phyloP scores from a whole-genome alignment of 1,140 invertebrate species.

The Dolichoris vasculosae region DNA sequence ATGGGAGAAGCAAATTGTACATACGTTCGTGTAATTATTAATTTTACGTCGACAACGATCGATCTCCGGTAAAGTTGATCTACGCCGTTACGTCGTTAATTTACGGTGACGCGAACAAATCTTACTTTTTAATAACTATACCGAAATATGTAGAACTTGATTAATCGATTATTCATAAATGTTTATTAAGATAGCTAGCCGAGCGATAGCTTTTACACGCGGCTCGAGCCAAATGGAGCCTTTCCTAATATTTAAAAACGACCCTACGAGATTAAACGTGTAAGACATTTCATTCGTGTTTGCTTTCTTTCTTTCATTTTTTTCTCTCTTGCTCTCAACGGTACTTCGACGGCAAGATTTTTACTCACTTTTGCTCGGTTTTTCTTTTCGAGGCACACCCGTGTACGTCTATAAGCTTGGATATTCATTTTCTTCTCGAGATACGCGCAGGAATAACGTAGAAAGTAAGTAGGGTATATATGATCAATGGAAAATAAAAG shows the following conservation, averaged over 20 bases:
- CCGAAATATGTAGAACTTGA: constrained; percentile 60
- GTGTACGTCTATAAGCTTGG: constrained; percentile 39
- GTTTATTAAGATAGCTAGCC: constrained; percentile 59
- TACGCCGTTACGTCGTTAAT: constrained; percentile 54
- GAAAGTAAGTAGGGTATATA: not conserved
- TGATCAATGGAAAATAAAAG: constrained; percentile 3
- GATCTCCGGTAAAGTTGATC: constrained; percentile 58
- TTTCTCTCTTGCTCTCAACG: too few relatives aligned
- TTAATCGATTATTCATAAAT: constrained; percentile 62
- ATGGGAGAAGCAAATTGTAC: constrained; percentile 40
- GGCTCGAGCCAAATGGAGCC: constrained; percentile 52
- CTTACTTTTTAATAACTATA: constrained; percentile 58
- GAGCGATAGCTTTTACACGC: constrained; percentile 54
- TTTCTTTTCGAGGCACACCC: constrained; percentile 23
- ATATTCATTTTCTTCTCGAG: constrained; percentile 21
- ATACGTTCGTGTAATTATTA: constrained; percentile 36
- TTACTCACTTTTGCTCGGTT: not conserved
- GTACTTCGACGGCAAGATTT: not conserved
- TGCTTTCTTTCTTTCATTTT: constrained; percentile 20
- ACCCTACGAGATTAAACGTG: constrained; percentile 52
- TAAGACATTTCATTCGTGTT: constrained; percentile 37
- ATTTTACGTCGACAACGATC: constrained; percentile 54
- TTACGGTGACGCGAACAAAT: constrained; percentile 57
- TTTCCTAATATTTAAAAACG: constrained; percentile 53
- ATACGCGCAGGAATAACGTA: not conserved